Base-by-base conservation (phyloP, 2,888 invertebrate genomes). In the Liodrosophila aerea region DNA sequence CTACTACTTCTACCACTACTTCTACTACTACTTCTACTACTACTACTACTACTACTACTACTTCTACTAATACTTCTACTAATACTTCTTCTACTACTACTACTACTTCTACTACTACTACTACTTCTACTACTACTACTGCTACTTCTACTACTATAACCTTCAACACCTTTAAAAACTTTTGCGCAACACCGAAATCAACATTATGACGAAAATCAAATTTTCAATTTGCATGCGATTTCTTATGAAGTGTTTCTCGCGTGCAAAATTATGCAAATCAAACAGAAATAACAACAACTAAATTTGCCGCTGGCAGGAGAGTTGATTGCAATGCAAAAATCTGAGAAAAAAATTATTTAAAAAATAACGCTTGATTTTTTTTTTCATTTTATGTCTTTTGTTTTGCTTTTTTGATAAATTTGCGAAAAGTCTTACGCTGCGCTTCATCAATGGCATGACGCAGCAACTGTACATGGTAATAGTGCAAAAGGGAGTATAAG, bases 191-290 rank as follows among this genome's bases (percentile, higher is more conserved):
- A 22, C 29, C 36, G 22, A 64, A 69, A 44, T 43, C 49, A 52
- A 54, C 49, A 63, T 34, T 51, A 36, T 59, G 59, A 77, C 66
- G 62, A 84, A 84, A 77, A 84, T 81, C 82, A 81, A 78, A 85
- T 77, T 77, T 77, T 64, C 65, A 77, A 85, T 77, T 77, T 77
- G 77, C 77, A 82, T 85, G 75, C 71, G 54, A 70, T 80, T 72
- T 75, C 54, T 62, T 64, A 63, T 62, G 40, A 61, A 70, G 75
- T 78, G 60, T 64, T 76, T 62, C 40, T 76, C 62, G 76, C 84
- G 72, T 83, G 84, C 76, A 64, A 80, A 80, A 62, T 72, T 80
- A 76, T 76, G 81, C 73, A 83, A 76, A 76, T 76, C 72, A 15
- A 13, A 39, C 49, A 58, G 45, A 72, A 61, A 47, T 13, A 43